Evolutionary conservation across 2,113 vertebrate genomes (phyloP).

Genomic region (Pagrus major): DNA sequence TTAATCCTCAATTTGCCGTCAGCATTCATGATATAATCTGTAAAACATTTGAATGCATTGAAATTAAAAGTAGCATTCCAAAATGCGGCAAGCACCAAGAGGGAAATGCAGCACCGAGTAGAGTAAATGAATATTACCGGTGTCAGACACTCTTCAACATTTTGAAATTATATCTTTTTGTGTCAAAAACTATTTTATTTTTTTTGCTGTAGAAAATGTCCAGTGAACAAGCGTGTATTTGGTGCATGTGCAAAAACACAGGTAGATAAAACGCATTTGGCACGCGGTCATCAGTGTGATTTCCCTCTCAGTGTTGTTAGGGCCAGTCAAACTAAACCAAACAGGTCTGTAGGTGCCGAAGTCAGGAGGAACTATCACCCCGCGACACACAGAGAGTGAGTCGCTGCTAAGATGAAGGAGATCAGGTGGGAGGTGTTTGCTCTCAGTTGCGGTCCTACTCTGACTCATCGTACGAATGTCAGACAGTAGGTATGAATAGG

Average conservation of each 20-base stretch:
- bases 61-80: slow-evolving; percentile 39
- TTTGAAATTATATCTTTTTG: neutral
- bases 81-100: slow-evolving; percentile 2
- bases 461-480: slow-evolving; percentile 75
- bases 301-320: slow-evolving; percentile 3
- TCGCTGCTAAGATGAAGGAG: slow-evolving; percentile 44
- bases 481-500: slow-evolving; percentile 64
- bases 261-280: neutral
- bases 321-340: slow-evolving; percentile 38
- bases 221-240: neutral
- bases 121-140: neutral
- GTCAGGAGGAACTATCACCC: slow-evolving; percentile 9
- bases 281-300: neutral
- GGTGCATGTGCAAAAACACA: neutral
- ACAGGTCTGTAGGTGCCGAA: slow-evolving; percentile 31
- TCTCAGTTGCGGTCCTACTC: slow-evolving; percentile 68
- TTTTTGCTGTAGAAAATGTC: neutral
- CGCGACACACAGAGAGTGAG: slow-evolving; percentile 20
- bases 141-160: neutral
- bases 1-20: slow-evolving; percentile 68
- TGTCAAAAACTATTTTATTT: neutral
- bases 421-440: slow-evolving; percentile 78
- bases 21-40: slow-evolving; percentile 49
- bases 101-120: neutral
- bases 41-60: slow-evolving; percentile 37